A percentile compares a stretch with the other conserved stretches of the same genome.
These are phyloP conservation scores for Tokudaia tokunoshimensis DNA, from an alignment of 2,797 vertebrate species.

Conservation along the genomic window DNA sequence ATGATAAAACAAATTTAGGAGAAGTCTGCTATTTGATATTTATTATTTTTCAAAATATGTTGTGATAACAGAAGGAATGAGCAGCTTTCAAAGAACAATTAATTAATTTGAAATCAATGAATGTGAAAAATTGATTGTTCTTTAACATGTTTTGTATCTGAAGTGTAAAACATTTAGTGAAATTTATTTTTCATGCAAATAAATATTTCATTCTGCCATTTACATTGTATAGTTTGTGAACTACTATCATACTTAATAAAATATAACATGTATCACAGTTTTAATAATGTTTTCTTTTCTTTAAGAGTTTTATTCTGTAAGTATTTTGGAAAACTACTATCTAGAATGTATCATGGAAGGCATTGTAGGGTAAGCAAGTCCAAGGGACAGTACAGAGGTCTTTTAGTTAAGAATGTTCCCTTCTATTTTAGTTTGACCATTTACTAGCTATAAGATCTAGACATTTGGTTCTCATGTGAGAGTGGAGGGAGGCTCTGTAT, in stretches of 20 bases:
- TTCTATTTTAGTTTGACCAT: conserved; percentile 25
- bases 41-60: conserved; percentile 57
- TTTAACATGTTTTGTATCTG: conserved; percentile 48
- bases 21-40: conserved; percentile 23
- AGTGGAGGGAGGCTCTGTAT: neutral
- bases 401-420: conserved; percentile 5
- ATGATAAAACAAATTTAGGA: conserved; percentile 47
- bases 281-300: conserved; percentile 20
- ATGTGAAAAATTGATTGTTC: conserved; percentile 6
- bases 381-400: neutral
- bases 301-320: conserved; percentile 2
- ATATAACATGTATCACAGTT: neutral
- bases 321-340: neutral
- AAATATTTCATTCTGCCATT: conserved; percentile 63
- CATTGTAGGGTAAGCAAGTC: neutral
- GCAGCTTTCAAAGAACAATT: conserved; percentile 46
- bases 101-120: conserved; percentile 59
- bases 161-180: conserved; percentile 54
- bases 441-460: neutral
- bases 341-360: neutral
- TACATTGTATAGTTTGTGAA: conserved; percentile 32
- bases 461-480: conserved; percentile 7
- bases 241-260: conserved; percentile 23
- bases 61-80: conserved; percentile 58
- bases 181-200: conserved; percentile 51